Evolutionary conservation across 2,113 vertebrate species (phyloP), one percentile per base, ranked within the genome.

Genomic region (Corydoras maculifer): DNA sequence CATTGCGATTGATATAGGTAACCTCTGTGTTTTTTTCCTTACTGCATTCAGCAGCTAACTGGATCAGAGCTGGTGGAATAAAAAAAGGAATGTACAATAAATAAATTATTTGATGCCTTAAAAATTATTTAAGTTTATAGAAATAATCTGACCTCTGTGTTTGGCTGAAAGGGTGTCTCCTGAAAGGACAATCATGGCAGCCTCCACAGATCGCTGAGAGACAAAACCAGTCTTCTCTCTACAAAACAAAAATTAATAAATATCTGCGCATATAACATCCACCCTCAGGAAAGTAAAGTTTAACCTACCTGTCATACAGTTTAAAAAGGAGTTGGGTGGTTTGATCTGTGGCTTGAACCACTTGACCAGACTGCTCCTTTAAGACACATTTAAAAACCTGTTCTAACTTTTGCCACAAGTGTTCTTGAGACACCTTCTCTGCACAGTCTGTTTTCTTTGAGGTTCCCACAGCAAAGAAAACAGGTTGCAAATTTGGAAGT

Each of bases 131-230:
- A 43, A 49, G 29, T 12, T 35, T 29, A 9, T 11, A 15, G n/a
- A 60, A 48, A 15, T 5, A 43, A 29, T 62, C 35, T 69, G 67
- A 94, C 92, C 90, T 89, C 71, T 88, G 76, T 92, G 93, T 79
- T 94, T 96, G 2, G 78, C 75, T 58, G 84, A 83, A 29, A 90
- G 82, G 9, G 71, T 78, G 67, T 94, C 92, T 32, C 90, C 85
- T 0, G 88, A 93, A 76, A 96, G 86, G 2, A 86, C 85, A 31
- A 91, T 82, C 53, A 95, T 73, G 12, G 85, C 86, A 1, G 79
- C 82, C 9, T 87, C 83, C 48, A 85, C 83, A 73, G 90, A 86
- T 12, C 29, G 74, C 2, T 83, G 75, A 18, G 82, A 80, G 2
- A 94, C 79, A 57, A 77, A 81, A 8, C 87, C 87, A 0, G 58